Base-by-base conservation (phyloP, 2,113 vertebrate genomes). In the Numenius arquata region DNA sequence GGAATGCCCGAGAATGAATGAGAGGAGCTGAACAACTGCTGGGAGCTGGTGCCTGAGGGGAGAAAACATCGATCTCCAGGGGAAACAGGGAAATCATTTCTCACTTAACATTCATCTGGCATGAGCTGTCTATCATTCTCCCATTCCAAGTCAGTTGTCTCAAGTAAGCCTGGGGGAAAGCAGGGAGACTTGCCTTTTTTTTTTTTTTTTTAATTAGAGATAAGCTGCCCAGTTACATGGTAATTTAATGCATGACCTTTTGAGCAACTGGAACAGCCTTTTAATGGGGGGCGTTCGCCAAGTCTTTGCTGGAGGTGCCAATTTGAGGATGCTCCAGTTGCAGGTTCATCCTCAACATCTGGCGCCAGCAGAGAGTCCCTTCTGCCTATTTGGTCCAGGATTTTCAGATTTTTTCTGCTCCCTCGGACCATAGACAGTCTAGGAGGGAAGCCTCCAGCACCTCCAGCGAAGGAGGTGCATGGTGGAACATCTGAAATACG, bases 191-290 rank as follows among this genome's bases (percentile, higher is more conserved):
- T 38, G 61, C 52, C 21, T 40, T 47, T 25, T 50, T 55, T 48
- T 70, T 66, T 38, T 72, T 56, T 72, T 52, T 88, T 86, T 73
- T 74, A 79, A 96, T 93, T 80, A 92, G 89, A 82, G 85, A 56
- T 71, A 85, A 94, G 67, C 89, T 85, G 71, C 94, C 56, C 59
- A 25, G 85, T 93, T 85, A 11, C 62, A 32, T 13, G 47, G n/a
- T 91, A 93, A 96, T 88, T 94, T 90, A 70, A 95, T 90, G 95
- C 87, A 5, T 83, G 92, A 95, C 95, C 93, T 94, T 97, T 91
- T 8, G 19, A 94, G 67, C 90, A 80, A 52, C 84, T 94, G 94
- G 47, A 87, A 13, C 48, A 70, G 88, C 85, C 40, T 48, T 72
- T 85, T 30, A 76, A 29, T 5, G 25, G 84, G 65, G 59, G 8